phyloP scores from a whole-genome alignment of 2,888 invertebrate genomes.

The Drosophila eohydei region DNA sequence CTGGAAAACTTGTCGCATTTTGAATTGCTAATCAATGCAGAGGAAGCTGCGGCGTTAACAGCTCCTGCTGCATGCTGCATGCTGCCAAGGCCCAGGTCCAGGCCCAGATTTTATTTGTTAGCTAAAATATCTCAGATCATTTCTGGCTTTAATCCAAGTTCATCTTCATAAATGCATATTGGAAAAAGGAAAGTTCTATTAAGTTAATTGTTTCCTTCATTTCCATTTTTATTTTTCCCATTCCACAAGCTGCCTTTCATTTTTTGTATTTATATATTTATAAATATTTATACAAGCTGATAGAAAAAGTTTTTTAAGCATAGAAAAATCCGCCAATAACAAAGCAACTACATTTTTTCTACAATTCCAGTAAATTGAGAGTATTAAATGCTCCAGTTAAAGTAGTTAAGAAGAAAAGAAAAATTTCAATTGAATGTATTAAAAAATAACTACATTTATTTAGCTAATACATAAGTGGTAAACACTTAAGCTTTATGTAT shows the following conservation, averaged over 20 bases:
- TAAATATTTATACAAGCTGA: neutral
- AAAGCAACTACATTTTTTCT: neutral
- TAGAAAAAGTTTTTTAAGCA: neutral
- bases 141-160: neutral
- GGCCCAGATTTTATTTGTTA: neutral
- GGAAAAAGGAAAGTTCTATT: neutral
- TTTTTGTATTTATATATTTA: neutral
- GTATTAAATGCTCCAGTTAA: neutral
- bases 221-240: neutral
- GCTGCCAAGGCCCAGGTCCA: neutral
- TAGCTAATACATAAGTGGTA: too few species aligned
- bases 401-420: too few species aligned
- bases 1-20: slow-evolving; percentile 39
- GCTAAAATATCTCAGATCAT: neutral
- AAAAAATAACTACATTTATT: too few species aligned
- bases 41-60: slow-evolving; percentile 15
- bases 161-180: neutral
- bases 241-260: neutral
- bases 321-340: neutral
- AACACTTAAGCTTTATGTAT: too few species aligned
- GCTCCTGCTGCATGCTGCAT: too few species aligned
- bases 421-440: too few species aligned
- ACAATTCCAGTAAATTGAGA: neutral
- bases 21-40: slow-evolving; percentile 68
- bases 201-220: neutral